Evolutionary conservation across 2,113 vertebrate genomes (phyloP).

Genomic region (Microtus pennsylvanicus): DNA sequence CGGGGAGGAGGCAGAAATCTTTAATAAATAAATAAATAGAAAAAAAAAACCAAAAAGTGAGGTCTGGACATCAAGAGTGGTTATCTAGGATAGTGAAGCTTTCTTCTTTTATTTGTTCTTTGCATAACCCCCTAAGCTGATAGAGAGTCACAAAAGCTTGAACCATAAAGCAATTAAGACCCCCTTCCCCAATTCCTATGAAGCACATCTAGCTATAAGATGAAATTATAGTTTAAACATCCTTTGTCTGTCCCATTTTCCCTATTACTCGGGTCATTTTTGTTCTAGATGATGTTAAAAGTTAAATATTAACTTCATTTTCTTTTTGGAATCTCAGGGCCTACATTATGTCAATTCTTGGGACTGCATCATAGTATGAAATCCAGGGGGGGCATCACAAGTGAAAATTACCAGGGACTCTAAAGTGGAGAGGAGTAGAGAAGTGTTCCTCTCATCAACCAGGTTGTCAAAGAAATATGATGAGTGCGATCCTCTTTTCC

Average conservation of each 20-base stretch:
- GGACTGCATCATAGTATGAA: neutral
- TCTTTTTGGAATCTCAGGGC: neutral
- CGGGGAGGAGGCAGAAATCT: too few relatives aligned
- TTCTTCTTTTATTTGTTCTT: neutral
- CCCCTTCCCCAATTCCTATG: neutral
- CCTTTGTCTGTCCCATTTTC: neutral
- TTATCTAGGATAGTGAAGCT: neutral
- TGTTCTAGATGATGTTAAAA: neutral
- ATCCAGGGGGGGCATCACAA: too few relatives aligned
- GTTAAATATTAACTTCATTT: neutral
- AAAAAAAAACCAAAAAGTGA: neutral
- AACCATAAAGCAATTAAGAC: neutral
- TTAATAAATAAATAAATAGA: too few relatives aligned
- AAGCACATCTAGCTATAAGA: neutral
- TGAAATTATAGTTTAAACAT: neutral
- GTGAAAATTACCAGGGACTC: neutral
- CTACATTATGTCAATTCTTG: neutral
- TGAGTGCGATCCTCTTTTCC: neutral
- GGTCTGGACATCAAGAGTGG: neutral
- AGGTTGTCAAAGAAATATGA: neutral
- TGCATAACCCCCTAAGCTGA: neutral
- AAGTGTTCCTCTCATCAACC: neutral
- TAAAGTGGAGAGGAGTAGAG: neutral
- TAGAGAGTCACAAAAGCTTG: neutral
- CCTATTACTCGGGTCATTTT: neutral